Conservation (phyloP, 2,113 vertebrate species). For the Tragelaphus strepsiceros region DNA sequence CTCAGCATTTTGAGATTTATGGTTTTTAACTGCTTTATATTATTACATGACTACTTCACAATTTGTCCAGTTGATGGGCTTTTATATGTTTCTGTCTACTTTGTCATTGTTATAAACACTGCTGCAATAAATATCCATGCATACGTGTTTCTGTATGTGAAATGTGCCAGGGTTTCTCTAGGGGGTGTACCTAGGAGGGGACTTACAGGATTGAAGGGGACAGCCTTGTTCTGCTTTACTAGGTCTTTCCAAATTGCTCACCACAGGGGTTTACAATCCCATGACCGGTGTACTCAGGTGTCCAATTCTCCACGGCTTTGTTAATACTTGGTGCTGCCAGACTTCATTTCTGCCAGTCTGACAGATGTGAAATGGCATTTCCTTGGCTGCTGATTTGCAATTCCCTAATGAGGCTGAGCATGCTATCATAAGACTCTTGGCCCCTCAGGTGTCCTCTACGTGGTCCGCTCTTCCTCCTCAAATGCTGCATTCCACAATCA, state of each 20-base stretch:
- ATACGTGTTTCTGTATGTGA: background rate
- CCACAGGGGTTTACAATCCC: background rate
- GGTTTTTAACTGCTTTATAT: background rate
- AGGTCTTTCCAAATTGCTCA: background rate
- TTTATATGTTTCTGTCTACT: background rate
- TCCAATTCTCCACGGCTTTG: background rate
- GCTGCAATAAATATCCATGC: background rate
- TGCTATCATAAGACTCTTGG: background rate
- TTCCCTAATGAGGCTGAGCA: background rate
- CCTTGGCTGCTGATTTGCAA: background rate
- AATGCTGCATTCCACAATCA: fast-evolving
- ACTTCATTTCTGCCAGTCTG: background rate
- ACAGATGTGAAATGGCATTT: background rate
- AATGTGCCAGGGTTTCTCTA: background rate
- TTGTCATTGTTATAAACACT: background rate
- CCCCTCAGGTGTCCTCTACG: background rate
- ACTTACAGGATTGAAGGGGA: background rate
- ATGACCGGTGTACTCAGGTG: background rate
- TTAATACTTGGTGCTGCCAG: background rate
- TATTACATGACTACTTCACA: background rate
- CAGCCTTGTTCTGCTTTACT: background rate
- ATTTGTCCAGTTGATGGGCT: background rate
- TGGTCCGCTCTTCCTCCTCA: background rate
- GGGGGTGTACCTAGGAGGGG: background rate
- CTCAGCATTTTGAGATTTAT: background rate